These are phyloP conservation scores for Dryomyza anilis DNA, from an alignment of 2,888 invertebrate genomes.

Conservation along the genomic window DNA sequence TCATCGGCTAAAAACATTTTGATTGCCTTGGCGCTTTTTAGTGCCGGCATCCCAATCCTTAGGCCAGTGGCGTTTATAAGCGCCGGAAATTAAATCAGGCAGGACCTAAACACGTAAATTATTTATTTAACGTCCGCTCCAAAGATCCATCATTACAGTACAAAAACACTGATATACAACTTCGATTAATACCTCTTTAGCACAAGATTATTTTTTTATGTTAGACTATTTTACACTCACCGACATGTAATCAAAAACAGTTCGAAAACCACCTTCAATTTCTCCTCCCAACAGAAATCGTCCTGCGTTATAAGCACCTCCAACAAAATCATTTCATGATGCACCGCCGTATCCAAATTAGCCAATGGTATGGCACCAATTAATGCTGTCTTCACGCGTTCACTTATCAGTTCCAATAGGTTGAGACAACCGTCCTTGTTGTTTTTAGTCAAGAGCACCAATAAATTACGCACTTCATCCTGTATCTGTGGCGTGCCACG, in stretches of 20 bases:
- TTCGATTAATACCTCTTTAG: too few species aligned
- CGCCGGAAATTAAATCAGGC: too few species aligned
- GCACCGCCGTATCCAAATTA: constrained; percentile 76
- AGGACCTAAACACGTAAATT: too few species aligned
- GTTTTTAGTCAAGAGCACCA: constrained; percentile 88
- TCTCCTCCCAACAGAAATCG: constrained; percentile 94
- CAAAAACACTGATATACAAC: too few species aligned
- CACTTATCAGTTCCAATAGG: constrained; percentile 70
- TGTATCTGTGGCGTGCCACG: constrained; percentile 84
- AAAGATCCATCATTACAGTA: too few species aligned
- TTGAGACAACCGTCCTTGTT: constrained; percentile 78
- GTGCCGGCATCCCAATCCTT: too few species aligned
- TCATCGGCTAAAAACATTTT: too few species aligned
- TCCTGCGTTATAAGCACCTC: constrained; percentile 89
- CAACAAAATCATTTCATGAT: constrained; percentile 87
- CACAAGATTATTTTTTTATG: too few species aligned
- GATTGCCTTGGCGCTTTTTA: too few species aligned
- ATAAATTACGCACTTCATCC: constrained; percentile 85
- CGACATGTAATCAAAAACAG: constrained; percentile 81
- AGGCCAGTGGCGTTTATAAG: too few species aligned
- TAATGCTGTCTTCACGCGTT: constrained; percentile 81
- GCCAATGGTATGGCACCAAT: constrained; percentile 77
- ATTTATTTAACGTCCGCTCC: too few species aligned
- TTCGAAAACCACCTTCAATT: constrained; percentile 85
- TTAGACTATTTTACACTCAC: constrained; percentile 39